Conservation (phyloP, 2,888 invertebrate genomes). For the Leptarthrus brevirostris region DNA sequence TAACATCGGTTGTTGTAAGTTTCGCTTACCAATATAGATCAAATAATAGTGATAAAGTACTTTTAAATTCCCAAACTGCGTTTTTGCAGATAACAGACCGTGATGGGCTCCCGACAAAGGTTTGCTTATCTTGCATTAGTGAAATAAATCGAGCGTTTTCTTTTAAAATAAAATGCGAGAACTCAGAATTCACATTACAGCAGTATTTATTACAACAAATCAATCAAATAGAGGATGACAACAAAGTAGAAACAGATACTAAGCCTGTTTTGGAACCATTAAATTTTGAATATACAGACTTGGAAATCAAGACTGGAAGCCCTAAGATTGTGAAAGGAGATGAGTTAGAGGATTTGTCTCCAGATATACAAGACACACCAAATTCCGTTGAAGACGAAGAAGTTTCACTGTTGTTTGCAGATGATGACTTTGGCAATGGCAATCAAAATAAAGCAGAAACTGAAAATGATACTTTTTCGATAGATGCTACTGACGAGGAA, state of each 20-base stretch:
- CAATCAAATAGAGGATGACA: constrained; percentile 34
- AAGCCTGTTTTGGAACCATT: constrained; percentile 21
- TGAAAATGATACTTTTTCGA: neutral
- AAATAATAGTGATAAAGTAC: neutral
- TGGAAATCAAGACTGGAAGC: constrained; percentile 48
- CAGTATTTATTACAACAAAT: constrained; percentile 58
- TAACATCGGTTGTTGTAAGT: constrained; percentile 51
- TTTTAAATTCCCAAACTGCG: neutral
- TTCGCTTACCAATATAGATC: neutral
- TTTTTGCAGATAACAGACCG: constrained; percentile 59
- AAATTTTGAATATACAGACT: constrained; percentile 55
- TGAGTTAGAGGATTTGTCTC: neutral
- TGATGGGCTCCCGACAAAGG: constrained; percentile 64
- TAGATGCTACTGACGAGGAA: neutral
- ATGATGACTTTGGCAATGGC: neutral
- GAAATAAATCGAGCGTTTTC: constrained; percentile 65
- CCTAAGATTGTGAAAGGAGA: neutral
- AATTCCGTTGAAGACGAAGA: neutral
- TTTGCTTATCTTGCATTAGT: constrained; percentile 64
- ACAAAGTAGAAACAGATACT: constrained; percentile 45
- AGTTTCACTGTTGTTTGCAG: constrained; percentile 3
- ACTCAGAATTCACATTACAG: constrained; percentile 62
- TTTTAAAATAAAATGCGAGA: constrained; percentile 66
- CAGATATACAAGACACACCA: neutral
- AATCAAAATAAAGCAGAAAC: neutral